A percentile compares a stretch with the other conserved stretches of the same genome.
Evolutionary conservation across 2,113 vertebrate species (phyloP).

Genomic region (Glaucidium brasilianum): DNA sequence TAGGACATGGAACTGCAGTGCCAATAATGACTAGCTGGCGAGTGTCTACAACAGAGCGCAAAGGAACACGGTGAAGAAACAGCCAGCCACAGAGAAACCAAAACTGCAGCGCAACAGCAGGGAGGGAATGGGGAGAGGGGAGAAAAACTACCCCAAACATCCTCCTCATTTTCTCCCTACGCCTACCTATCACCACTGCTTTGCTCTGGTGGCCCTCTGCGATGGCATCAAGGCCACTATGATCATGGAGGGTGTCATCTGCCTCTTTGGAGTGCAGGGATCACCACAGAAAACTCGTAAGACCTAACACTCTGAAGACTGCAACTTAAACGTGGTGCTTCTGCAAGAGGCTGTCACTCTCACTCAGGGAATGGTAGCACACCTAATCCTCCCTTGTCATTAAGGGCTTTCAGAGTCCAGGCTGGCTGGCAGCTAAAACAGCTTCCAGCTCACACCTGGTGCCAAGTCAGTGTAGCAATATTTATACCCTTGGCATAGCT

Average conservation of each 20-base stretch:
- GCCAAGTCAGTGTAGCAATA: not conserved
- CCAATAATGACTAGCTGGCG: accelerated
- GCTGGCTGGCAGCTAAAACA: not conserved
- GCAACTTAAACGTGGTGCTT: not conserved
- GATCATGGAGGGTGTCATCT: not conserved
- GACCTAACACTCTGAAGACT: not conserved
- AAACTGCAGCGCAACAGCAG: accelerated
- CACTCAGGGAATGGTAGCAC: not conserved
- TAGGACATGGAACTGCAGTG: not conserved
- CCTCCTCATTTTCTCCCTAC: not conserved
- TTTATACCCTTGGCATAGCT: not conserved
- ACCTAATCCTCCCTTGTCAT: not conserved
- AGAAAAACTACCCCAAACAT: not conserved
- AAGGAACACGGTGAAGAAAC: not conserved
- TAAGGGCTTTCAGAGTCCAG: not conserved
- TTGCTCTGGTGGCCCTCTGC: not conserved
- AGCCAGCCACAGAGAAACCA: not conserved
- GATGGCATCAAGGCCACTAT: not conserved
- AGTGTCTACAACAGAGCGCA: not conserved
- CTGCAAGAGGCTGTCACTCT: not conserved
- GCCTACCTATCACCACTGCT: not conserved
- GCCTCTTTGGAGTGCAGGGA: not conserved
- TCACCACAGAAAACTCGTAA: not conserved
- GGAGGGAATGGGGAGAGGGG: not conserved
- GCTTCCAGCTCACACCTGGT: not conserved